phyloP scores from a whole-genome alignment of 2,888 invertebrate genomes.

The Adelognathus sp. region DNA sequence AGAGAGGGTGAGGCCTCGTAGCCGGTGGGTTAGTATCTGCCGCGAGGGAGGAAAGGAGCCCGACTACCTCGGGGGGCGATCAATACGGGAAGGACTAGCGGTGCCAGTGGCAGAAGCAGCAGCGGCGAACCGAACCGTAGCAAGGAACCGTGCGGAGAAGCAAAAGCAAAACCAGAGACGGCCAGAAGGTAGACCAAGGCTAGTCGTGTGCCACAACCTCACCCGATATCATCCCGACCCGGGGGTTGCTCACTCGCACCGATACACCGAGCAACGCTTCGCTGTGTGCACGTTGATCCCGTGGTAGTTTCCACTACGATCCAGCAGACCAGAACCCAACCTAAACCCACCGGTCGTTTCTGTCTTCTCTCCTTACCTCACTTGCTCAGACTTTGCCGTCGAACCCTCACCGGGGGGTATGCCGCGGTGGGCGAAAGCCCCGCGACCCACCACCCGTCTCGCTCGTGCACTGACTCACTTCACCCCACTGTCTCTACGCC shows the following conservation, averaged over 20 bases:
- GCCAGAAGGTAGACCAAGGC: conserved; percentile 71
- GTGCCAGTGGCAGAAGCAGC: conserved; percentile 71
- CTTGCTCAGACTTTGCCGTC: conserved; percentile 16
- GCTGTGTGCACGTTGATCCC: background rate
- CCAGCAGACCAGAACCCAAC: background rate
- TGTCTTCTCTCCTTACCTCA: conserved; percentile 22
- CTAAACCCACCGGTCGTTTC: conserved; percentile 2
- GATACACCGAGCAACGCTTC: background rate
- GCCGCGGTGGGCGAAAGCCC: conserved; percentile 3
- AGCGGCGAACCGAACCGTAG: conserved; percentile 45
- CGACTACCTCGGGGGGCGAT: conserved; percentile 72
- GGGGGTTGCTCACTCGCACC: conserved; percentile 22
- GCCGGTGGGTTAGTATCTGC: conserved; percentile 64
- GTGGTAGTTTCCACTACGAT: conserved; percentile 8
- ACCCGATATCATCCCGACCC: conserved; percentile 76
- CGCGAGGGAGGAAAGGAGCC: conserved; percentile 76
- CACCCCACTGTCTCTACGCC: conserved; percentile 13
- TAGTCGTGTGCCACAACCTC: conserved; percentile 76
- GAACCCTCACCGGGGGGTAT: conserved; percentile 9
- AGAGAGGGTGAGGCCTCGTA: conserved; percentile 71
- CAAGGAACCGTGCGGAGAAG: conserved; percentile 29
- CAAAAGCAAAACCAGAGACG: conserved; percentile 33
- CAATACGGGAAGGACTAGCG: conserved; percentile 80
- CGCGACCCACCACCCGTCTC: background rate
- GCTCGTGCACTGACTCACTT: conserved; percentile 29